These are phyloP conservation scores for Sinohyriopsis cumingii DNA, from an alignment of 2,888 invertebrate genomes.

Conservation along the genomic window DNA sequence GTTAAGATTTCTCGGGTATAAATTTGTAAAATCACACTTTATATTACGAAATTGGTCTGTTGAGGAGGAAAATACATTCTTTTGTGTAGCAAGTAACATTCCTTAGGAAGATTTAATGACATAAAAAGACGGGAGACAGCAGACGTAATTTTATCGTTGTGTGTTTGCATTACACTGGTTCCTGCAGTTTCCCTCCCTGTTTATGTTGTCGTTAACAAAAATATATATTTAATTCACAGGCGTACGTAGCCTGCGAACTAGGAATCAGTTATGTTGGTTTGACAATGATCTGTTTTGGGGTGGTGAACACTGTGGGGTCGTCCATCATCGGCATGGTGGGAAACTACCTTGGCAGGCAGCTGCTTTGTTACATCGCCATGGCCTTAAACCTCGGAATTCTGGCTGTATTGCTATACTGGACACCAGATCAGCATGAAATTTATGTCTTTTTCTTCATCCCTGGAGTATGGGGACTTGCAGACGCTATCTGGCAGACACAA, in stretches of 20 bases:
- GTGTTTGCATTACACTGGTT: no score
- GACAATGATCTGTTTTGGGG: conserved; percentile 61
- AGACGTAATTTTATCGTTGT: no score
- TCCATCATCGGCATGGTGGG: conserved; percentile 48
- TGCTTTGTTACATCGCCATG: conserved; percentile 39
- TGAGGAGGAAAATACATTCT: no score
- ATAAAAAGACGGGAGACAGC: no score
- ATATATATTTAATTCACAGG: conserved; percentile 38
- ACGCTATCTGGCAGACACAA: conserved; percentile 53
- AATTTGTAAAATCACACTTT: no score
- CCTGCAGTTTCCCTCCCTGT: no score
- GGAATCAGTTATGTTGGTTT: conserved; percentile 62
- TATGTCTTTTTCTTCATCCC: conserved; percentile 50
- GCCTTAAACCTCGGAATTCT: conserved; percentile 38
- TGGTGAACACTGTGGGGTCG: conserved; percentile 53
- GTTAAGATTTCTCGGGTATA: no score
- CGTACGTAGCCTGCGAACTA: conserved; percentile 61
- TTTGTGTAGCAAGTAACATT: no score
- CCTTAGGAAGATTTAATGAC: no score
- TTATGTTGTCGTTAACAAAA: neutral
- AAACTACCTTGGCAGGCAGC: conserved; percentile 40
- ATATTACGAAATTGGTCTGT: no score
- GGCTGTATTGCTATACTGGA: conserved; percentile 40
- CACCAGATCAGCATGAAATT: conserved; percentile 26
- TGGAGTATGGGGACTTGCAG: conserved; percentile 48